Conservation (phyloP, 2,113 vertebrate species). For the Nesogale talazaci region DNA sequence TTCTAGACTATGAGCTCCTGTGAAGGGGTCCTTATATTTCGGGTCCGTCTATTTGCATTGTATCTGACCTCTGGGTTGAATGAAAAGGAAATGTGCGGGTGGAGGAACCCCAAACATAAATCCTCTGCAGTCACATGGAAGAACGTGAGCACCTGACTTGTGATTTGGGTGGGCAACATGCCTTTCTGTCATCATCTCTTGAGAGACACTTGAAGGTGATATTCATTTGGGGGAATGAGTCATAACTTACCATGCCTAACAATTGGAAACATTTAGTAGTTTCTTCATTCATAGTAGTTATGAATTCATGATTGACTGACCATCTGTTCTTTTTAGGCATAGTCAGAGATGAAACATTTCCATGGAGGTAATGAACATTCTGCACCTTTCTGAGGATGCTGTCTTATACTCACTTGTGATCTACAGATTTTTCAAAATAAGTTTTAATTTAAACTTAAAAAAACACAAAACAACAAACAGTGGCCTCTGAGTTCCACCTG, state of each 20-base stretch:
- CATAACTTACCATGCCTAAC: conserved; percentile 49
- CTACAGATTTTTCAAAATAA: background rate
- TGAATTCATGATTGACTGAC: background rate
- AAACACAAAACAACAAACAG: background rate
- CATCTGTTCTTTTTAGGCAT: background rate
- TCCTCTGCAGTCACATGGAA: conserved; percentile 23
- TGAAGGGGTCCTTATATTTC: background rate
- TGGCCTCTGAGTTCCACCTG: background rate
- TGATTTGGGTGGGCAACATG: conserved; percentile 30
- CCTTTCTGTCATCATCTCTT: conserved; percentile 41
- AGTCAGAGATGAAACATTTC: background rate
- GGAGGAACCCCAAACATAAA: background rate
- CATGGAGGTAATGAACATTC: background rate
- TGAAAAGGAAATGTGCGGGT: conserved; percentile 17
- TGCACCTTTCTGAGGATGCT: background rate
- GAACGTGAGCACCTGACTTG: conserved; percentile 53
- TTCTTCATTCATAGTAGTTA: conserved; percentile 45
- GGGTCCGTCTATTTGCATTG: background rate
- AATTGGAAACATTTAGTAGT: conserved; percentile 38
- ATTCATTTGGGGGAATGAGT: conserved; percentile 32
- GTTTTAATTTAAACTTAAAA: background rate
- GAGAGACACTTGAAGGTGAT: background rate
- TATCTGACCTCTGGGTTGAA: background rate
- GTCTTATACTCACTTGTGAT: background rate
- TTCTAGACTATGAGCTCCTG: background rate